Base-by-base conservation (phyloP, 1,140 invertebrate genomes). In the Lutraria rhynchaena region DNA sequence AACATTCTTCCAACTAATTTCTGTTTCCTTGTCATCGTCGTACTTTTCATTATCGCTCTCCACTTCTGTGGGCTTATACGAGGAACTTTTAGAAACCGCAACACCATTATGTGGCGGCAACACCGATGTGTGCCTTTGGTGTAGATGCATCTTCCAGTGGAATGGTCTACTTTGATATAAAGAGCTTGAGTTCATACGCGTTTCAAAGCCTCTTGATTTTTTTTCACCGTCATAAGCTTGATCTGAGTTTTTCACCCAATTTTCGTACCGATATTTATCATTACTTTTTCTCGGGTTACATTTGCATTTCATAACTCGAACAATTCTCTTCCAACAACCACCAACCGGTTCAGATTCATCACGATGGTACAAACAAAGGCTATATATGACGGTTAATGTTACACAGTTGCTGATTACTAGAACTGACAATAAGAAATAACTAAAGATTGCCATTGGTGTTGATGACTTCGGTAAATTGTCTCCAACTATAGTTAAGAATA, bases 381-480 rank as follows among this genome's bases (percentile, higher is more conserved):
- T 63, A n/a, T 15, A 24, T n/a, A 63, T 63, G 3, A 33, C 37
- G 15, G 33, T 7, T 27, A 67, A 11, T 22, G 44, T 29, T 1
- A 67, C n/a, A 46, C 19, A 29, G 3, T 11, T 29, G 27, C 41
- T 46, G 4, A 24, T 49, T 46, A n/a, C 19, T 5, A 67, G 27
- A 29, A 49, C 35, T 13, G 31, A 22, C 27, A 60, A 13, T 15
- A 55, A 2, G 4, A 7, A 74, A 80, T 63, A 77, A 89, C 89
- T 93, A 27, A 94, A 92, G 0, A 91, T 31, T 19, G 90, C 89
- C 19, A 91, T 81, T 70, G 81, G 83, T 55, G 94, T 93, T 19
- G 93, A 94, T 3, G 93, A 94, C 85, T 94, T 92, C 13, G 94
- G 94, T 90, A 94, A 92, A 80, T 93, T 93, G 85, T 94, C 94